Percentiles rank a stretch among this genome's conserved stretches.
phyloP scores from a whole-genome alignment of 2,113 vertebrate species.

The Callionymus lyra region DNA sequence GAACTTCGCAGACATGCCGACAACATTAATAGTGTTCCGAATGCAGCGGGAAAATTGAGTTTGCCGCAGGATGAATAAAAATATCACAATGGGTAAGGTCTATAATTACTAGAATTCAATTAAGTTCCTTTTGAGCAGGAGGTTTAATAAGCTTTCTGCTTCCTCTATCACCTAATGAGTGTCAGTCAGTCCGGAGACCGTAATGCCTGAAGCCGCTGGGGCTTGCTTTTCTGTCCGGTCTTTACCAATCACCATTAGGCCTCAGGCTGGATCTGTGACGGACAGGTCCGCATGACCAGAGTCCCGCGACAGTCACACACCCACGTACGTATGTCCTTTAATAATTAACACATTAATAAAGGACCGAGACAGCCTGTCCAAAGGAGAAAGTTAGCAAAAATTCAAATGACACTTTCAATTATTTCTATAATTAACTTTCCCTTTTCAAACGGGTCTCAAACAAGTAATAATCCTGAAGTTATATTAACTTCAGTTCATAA shows the following conservation, averaged over 20 bases:
- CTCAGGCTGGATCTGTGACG: conserved; percentile 35
- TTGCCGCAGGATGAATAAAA: conserved; percentile 62
- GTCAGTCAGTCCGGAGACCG: conserved; percentile 60
- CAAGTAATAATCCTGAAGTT: too few species aligned
- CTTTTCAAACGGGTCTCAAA: too few species aligned
- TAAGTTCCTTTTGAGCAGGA: conserved; percentile 52
- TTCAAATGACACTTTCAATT: too few species aligned
- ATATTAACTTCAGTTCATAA: too few species aligned
- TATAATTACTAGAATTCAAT: conserved; percentile 68
- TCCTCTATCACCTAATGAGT: conserved; percentile 57
- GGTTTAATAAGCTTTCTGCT: conserved; percentile 64
- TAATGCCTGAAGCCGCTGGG: conserved; percentile 53
- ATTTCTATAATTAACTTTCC: too few species aligned
- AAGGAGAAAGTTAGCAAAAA: too few species aligned
- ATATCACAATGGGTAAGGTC: conserved; percentile 64
- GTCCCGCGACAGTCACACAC: conserved; percentile 4
- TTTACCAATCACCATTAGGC: conserved; percentile 37
- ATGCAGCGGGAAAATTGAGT: conserved; percentile 48
- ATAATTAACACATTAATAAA: conserved; percentile 8
- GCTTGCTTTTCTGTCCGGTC: conserved; percentile 47
- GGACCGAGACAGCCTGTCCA: too few species aligned
- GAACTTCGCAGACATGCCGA: conserved; percentile 45
- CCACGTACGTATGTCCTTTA: conserved; percentile 17
- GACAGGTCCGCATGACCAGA: conserved; percentile 24
- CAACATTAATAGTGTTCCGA: conserved; percentile 67